Evolutionary conservation across 2,888 invertebrate species (phyloP).

Genomic region (Exocentrus adspersus): DNA sequence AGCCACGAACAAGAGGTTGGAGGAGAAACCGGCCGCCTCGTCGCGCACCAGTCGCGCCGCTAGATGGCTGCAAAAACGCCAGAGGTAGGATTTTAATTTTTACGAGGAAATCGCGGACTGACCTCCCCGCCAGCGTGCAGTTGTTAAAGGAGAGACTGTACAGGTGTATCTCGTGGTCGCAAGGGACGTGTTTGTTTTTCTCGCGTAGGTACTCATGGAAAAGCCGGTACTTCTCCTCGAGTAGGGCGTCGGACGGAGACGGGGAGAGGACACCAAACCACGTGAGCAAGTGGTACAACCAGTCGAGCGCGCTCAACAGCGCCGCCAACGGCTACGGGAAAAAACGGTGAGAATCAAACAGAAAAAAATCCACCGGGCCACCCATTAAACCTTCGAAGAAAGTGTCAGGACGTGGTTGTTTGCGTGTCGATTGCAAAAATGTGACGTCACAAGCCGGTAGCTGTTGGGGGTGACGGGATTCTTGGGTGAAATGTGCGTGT

Average conservation of each 20-base stretch:
- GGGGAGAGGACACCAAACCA: background rate
- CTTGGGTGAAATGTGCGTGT: too few species aligned
- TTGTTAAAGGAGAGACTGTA: constrained; percentile 10
- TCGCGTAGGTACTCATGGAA: constrained; percentile 4
- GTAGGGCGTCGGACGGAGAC: background rate
- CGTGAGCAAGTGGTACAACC: background rate
- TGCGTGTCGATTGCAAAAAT: too few species aligned
- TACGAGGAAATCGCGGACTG: too few species aligned
- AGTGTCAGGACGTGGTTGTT: too few species aligned
- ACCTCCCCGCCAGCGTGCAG: background rate
- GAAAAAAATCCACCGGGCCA: too few species aligned
- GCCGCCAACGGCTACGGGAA: background rate
- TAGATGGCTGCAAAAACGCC: background rate
- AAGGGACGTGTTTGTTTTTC: constrained; percentile 17
- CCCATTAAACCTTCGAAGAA: too few species aligned
- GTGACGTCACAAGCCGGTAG: too few species aligned
- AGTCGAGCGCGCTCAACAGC: background rate
- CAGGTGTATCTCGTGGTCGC: constrained; percentile 15
- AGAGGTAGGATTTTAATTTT: background rate
- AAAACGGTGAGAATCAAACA: background rate
- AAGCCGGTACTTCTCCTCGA: constrained; percentile 11
- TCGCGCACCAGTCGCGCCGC: background rate
- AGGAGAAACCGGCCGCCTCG: constrained; percentile 17
- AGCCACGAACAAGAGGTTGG: constrained; percentile 27
- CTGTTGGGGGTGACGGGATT: too few species aligned